Conservation (phyloP, 1,140 invertebrate species). For the Ericerus pela region DNA sequence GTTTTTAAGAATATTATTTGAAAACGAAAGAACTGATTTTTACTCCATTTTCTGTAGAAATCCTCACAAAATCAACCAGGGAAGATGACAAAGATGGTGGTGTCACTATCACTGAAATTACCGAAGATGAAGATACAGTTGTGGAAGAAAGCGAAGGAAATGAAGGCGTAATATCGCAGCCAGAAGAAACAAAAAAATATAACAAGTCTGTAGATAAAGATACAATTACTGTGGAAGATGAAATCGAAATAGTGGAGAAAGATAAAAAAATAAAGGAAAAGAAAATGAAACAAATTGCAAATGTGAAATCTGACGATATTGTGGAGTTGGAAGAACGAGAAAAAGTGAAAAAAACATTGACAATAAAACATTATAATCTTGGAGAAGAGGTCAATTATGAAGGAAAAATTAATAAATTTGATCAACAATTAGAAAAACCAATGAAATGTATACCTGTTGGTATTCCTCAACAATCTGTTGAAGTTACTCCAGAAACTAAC, state of each 20-base stretch:
- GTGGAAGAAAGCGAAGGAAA: neutral
- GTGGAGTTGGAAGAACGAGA: constrained; percentile 23
- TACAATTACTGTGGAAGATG: neutral
- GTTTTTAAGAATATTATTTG: too few relatives aligned
- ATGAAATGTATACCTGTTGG: constrained; percentile 23
- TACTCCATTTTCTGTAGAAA: too few relatives aligned
- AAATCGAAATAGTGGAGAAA: neutral
- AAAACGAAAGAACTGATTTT: too few relatives aligned
- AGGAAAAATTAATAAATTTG: constrained; percentile 28
- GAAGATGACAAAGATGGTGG: constrained; percentile 15
- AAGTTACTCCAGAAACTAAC: constrained; percentile 23
- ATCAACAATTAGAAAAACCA: constrained; percentile 14
- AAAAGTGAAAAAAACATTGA: constrained; percentile 29
- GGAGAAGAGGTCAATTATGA: constrained; percentile 24
- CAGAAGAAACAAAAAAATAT: neutral
- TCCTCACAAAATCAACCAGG: constrained; percentile 8
- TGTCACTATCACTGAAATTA: constrained; percentile 22
- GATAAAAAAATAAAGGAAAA: constrained; percentile 6
- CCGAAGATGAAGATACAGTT: constrained; percentile 22
- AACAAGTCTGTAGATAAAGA: neutral
- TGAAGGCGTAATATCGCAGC: neutral
- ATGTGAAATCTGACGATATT: constrained; percentile 21
- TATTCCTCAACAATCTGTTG: constrained; percentile 21
- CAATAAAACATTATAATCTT: constrained; percentile 26
- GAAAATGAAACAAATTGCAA: constrained; percentile 14